phyloP scores from a whole-genome alignment of 64 coral and sea anemone species.

The Montipora cactus region DNA sequence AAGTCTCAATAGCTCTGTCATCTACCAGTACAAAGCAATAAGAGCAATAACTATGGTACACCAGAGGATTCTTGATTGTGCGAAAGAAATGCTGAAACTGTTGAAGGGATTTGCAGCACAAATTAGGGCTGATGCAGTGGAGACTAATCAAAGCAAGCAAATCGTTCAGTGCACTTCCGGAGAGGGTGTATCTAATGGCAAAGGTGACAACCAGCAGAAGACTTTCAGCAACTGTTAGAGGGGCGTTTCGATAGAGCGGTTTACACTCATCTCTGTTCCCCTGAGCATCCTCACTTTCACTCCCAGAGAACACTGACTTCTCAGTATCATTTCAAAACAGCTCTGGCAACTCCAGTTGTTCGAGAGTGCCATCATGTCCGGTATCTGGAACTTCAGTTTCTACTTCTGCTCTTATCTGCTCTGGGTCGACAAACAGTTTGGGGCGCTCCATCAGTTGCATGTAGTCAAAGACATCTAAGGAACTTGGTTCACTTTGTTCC shows the following conservation, averaged over 20 bases:
- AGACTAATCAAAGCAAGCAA: constrained; percentile 18
- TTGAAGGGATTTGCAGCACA: background rate
- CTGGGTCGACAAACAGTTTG: background rate
- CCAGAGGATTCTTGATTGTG: constrained; percentile 14
- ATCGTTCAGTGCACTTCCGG: constrained; percentile 6
- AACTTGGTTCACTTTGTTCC: background rate
- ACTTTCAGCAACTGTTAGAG: constrained; percentile 22
- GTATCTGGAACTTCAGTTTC: constrained; percentile 1
- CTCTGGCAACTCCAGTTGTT: background rate
- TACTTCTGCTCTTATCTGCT: constrained; percentile 5
- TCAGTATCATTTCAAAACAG: background rate
- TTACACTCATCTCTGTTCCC: background rate
- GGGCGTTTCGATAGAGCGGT: constrained; percentile 25
- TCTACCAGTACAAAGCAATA: constrained; percentile 34
- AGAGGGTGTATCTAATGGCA: constrained; percentile 8
- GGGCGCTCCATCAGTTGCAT: background rate
- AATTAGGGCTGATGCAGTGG: constrained; percentile 27
- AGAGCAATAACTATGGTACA: constrained; percentile 54
- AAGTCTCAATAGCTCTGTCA: constrained; percentile 23
- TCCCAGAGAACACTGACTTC: background rate
- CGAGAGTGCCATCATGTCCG: background rate
- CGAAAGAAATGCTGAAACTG: constrained; percentile 22
- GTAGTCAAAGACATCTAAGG: background rate
- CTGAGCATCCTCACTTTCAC: background rate
- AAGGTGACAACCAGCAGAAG: too few species aligned